Conservation (phyloP, 1,140 invertebrate genomes). For the Caenorhabditis briggsae region DNA sequence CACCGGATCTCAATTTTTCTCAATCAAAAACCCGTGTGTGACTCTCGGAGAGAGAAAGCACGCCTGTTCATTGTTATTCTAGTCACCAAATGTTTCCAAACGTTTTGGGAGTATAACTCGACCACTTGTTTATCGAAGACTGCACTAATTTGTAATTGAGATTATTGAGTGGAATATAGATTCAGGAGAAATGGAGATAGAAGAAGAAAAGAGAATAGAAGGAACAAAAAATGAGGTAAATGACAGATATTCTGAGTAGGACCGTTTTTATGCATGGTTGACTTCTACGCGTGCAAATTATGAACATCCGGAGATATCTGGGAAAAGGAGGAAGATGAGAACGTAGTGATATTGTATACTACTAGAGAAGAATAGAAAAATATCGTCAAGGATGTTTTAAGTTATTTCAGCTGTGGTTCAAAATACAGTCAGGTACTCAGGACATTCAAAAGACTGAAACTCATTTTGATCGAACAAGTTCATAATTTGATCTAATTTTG, state of each 20-base stretch:
- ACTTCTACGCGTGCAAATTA: not conserved
- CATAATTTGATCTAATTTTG: no score
- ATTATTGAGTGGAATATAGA: not conserved
- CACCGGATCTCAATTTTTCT: conserved; percentile 26
- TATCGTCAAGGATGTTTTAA: no score
- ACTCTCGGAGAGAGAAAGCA: conserved; percentile 3
- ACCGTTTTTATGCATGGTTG: conserved; percentile 5
- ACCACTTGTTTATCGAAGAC: not conserved
- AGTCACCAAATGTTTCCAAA: conserved; percentile 46
- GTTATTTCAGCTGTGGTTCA: no score
- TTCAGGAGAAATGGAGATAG: not conserved
- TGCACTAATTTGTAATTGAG: conserved; percentile 55
- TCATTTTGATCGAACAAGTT: no score
- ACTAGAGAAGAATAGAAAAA: not conserved
- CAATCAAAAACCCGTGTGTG: conserved; percentile 29
- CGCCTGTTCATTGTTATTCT: conserved; percentile 25
- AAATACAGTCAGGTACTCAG: no score
- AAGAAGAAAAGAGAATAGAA: not conserved
- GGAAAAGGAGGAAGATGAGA: not conserved
- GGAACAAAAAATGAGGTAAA: conserved; percentile 26
- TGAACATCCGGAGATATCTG: not conserved
- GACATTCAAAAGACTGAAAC: no score
- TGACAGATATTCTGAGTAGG: not conserved
- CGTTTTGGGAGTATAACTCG: not conserved
- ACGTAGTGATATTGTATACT: conserved; percentile 3